phyloP scores from a whole-genome alignment of 2,797 vertebrate genomes.

The Poeciliopsis turneri region DNA sequence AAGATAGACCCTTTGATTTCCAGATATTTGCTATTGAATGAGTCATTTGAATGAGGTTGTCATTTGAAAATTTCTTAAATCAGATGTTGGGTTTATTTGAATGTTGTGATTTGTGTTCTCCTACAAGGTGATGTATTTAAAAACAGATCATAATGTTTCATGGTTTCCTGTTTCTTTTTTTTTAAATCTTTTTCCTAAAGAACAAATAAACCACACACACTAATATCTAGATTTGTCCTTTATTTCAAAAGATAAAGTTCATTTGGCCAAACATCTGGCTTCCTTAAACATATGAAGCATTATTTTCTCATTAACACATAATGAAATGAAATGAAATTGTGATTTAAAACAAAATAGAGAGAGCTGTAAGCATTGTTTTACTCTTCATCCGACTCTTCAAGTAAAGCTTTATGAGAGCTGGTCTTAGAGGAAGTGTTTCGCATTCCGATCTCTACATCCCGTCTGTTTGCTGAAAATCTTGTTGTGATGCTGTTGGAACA shows the following conservation, averaged over 20 bases:
- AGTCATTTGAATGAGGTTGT: background rate
- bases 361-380: conserved; percentile 51
- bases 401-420: conserved; percentile 80
- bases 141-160: background rate
- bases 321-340: conserved; percentile 1
- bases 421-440: conserved; percentile 64
- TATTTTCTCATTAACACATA: background rate
- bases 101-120: conserved; percentile 20
- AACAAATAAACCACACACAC: background rate
- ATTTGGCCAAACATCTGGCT: background rate
- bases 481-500: conserved; percentile 74
- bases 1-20: background rate
- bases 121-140: background rate
- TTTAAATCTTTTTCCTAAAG: background rate
- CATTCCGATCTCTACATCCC: conserved; percentile 83
- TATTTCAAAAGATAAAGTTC: conserved; percentile 14
- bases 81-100: conserved; percentile 8
- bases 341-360: conserved; percentile 1
- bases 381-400: conserved; percentile 90
- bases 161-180: background rate
- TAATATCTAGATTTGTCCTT: background rate
- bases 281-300: background rate
- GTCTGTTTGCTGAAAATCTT: conserved; percentile 38
- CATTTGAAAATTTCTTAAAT: background rate
- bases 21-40: background rate